Percentiles rank a stretch among this genome's conserved stretches.
phyloP scores from a whole-genome alignment of 2,797 vertebrate genomes.

The Melanotaenia pygmaea region DNA sequence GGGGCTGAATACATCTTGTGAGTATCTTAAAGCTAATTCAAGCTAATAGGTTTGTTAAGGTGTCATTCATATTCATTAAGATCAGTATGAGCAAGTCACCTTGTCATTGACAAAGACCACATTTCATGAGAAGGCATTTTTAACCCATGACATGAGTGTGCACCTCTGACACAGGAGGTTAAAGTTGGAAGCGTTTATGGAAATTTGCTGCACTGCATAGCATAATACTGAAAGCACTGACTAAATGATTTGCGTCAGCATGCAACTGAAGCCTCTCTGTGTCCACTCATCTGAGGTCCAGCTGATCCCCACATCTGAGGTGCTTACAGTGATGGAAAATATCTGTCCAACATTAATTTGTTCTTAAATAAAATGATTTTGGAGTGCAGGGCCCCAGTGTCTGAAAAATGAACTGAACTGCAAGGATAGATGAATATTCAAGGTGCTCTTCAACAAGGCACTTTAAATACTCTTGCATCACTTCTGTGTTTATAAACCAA shows the following conservation, averaged over 20 bases:
- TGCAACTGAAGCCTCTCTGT: conserved; percentile 31
- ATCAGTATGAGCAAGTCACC: conserved; percentile 27
- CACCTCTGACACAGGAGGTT: conserved; percentile 30
- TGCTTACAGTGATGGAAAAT: conserved; percentile 36
- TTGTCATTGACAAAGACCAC: conserved; percentile 7
- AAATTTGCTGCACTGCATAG: conserved; percentile 49
- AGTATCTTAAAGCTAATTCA: conserved; percentile 45
- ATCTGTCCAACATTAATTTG: conserved; percentile 30
- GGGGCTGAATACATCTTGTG: conserved; percentile 46
- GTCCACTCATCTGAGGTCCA: conserved; percentile 34
- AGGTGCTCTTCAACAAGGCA: conserved; percentile 63
- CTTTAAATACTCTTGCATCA: conserved; percentile 30
- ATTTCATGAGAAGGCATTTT: conserved; percentile 17
- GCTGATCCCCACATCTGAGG: conserved; percentile 22
- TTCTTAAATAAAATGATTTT: conserved; percentile 47
- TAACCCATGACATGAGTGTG: not conserved
- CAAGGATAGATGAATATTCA: conserved; percentile 21
- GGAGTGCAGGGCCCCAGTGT: conserved; percentile 20
- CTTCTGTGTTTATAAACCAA: conserved; percentile 14
- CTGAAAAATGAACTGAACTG: conserved; percentile 8
- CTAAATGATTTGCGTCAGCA: conserved; percentile 22
- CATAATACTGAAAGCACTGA: conserved; percentile 40
- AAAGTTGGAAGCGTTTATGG: conserved; percentile 31
- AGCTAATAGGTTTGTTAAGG: conserved; percentile 37
- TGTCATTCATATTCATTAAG: conserved; percentile 52